These are phyloP conservation scores for Corvus moneduloides DNA, from an alignment of 2,113 vertebrate species.

Conservation along the genomic window DNA sequence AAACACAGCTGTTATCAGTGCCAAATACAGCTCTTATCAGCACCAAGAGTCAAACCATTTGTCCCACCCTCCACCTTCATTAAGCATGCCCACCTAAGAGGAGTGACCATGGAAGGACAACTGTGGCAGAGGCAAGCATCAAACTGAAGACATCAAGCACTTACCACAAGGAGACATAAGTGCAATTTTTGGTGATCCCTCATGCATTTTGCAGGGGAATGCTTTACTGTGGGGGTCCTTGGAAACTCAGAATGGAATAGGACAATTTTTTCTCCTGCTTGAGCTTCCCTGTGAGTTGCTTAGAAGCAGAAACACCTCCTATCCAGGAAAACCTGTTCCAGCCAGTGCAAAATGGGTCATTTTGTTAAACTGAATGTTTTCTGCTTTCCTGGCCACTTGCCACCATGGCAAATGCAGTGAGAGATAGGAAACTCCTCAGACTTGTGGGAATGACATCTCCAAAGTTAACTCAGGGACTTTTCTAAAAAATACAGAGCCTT, in stretches of 20 bases:
- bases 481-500: not conserved
- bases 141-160: not conserved
- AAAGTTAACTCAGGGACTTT: not conserved
- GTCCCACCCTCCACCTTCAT: not conserved
- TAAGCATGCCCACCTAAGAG: not conserved
- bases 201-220: fast-evolving
- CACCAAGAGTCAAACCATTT: not conserved
- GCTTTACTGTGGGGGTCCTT: not conserved
- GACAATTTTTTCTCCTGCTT: not conserved
- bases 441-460: not conserved
- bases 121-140: not conserved
- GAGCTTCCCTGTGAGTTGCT: not conserved
- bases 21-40: not conserved
- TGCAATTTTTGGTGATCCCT: fast-evolving
- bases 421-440: not conserved
- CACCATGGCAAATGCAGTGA: not conserved
- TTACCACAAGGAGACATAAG: not conserved
- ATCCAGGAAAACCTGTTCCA: not conserved
- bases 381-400: not conserved
- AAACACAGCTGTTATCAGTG: not conserved
- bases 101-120: not conserved
- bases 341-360: not conserved
- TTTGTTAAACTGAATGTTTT: not conserved
- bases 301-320: not conserved
- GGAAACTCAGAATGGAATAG: not conserved